A percentile compares a stretch with the other conserved stretches of the same genome.
These are phyloP conservation scores for Nothura maculosa DNA, from an alignment of 2,797 vertebrate species.

Conservation along the genomic window DNA sequence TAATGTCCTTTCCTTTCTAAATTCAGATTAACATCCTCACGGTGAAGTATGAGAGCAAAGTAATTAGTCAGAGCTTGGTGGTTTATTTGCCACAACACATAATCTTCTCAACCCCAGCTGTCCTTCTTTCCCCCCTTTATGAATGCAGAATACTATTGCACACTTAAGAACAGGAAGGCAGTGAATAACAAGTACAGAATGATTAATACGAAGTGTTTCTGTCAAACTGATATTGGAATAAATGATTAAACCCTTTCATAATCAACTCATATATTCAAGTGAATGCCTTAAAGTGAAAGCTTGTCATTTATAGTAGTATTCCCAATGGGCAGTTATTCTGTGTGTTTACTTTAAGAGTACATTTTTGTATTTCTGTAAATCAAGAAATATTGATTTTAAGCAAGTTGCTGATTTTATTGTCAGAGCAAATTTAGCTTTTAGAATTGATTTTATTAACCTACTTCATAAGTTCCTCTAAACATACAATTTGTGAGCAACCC, in stretches of 20 bases:
- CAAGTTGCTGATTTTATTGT: constrained; percentile 75
- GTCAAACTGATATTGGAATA: constrained; percentile 48
- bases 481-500: constrained; percentile 62
- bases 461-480: constrained; percentile 67
- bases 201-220: constrained; percentile 53
- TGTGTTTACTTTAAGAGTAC: constrained; percentile 44
- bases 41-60: constrained; percentile 3
- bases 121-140: neutral
- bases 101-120: constrained; percentile 36
- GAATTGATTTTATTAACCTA: constrained; percentile 77
- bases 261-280: constrained; percentile 68
- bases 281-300: constrained; percentile 42
- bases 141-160: neutral
- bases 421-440: constrained; percentile 76
- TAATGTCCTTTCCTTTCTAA: neutral
- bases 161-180: constrained; percentile 34
- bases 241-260: constrained; percentile 53
- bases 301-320: constrained; percentile 41
- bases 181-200: constrained; percentile 42
- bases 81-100: constrained; percentile 11
- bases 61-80: constrained; percentile 21
- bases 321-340: constrained; percentile 41
- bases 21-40: constrained; percentile 32
- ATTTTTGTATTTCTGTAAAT: constrained; percentile 69
- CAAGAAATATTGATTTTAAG: constrained; percentile 76